These are phyloP conservation scores for Nomada fabriciana DNA, from an alignment of 2,888 invertebrate genomes.

Conservation along the genomic window DNA sequence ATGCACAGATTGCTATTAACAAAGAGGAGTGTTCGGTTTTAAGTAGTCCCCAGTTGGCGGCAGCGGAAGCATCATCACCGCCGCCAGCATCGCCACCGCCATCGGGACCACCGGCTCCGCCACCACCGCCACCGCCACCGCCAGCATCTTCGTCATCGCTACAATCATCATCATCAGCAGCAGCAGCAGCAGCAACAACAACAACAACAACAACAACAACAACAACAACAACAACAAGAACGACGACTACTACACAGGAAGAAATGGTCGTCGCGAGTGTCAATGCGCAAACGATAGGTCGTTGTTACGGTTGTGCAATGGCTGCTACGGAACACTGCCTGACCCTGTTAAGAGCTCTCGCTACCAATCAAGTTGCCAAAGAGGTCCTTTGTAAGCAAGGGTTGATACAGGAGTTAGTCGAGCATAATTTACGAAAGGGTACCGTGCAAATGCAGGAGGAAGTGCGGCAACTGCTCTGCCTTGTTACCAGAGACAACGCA, in stretches of 20 bases:
- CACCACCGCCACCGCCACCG: not conserved
- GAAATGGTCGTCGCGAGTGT: slow-evolving; percentile 4
- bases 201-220: not conserved
- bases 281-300: slow-evolving; percentile 82
- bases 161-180: not conserved
- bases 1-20: not conserved
- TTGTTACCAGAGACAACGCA: slow-evolving; percentile 94
- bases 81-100: not conserved
- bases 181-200: not conserved
- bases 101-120: not conserved
- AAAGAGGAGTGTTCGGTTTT: slow-evolving; percentile 20
- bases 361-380: slow-evolving; percentile 91
- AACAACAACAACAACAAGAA: not conserved
- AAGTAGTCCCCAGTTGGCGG: not conserved
- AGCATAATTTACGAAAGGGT: slow-evolving; percentile 95
- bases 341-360: slow-evolving; percentile 94
- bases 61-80: not conserved
- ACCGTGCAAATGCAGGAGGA: slow-evolving; percentile 94
- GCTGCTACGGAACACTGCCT: slow-evolving; percentile 97
- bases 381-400: slow-evolving; percentile 93
- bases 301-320: slow-evolving; percentile 95
- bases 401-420: slow-evolving; percentile 94
- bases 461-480: slow-evolving; percentile 94
- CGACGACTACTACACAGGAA: slow-evolving; percentile 1
- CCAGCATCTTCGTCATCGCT: not conserved